Percentiles rank a stretch among this genome's conserved stretches.
These are phyloP conservation scores for Sarcophaga caerulescens DNA, from an alignment of 2,888 invertebrate genomes.

Conservation along the genomic window DNA sequence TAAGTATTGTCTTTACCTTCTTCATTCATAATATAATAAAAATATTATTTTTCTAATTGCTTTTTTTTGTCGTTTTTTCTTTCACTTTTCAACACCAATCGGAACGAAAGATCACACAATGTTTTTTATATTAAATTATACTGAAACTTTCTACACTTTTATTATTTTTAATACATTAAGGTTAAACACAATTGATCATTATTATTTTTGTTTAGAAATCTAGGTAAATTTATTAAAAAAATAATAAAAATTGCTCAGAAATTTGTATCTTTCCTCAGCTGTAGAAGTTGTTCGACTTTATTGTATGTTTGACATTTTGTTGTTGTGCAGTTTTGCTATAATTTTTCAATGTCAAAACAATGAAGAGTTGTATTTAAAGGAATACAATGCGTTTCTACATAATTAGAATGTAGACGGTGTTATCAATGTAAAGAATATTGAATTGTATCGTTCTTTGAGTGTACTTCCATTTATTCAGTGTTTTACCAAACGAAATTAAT, in stretches of 20 bases:
- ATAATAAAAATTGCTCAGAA: constrained; percentile 19
- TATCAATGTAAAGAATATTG: neutral
- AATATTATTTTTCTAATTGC: neutral
- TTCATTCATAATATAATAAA: neutral
- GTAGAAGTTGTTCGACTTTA: constrained; percentile 19
- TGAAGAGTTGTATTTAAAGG: constrained; percentile 35
- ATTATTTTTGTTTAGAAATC: neutral
- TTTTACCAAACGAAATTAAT: too few species aligned
- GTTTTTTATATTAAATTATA: neutral
- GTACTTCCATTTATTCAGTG: too few species aligned
- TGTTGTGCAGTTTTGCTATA: constrained; percentile 40
- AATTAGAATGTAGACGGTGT: neutral
- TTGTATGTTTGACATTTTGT: constrained; percentile 38
- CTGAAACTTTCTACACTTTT: neutral
- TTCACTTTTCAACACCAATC: neutral
- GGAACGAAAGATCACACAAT: neutral
- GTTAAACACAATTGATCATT: neutral
- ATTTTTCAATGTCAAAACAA: constrained; percentile 31
- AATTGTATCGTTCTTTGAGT: neutral
- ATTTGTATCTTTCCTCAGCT: constrained; percentile 30
- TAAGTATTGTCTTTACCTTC: neutral
- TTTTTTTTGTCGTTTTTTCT: neutral
- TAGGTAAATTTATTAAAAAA: neutral
- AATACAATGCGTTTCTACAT: neutral
- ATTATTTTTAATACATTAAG: neutral